Percentiles rank a stretch among this genome's conserved stretches.
Evolutionary conservation across 2,797 vertebrate species (phyloP).

Genomic region (Rachycentron canadum): DNA sequence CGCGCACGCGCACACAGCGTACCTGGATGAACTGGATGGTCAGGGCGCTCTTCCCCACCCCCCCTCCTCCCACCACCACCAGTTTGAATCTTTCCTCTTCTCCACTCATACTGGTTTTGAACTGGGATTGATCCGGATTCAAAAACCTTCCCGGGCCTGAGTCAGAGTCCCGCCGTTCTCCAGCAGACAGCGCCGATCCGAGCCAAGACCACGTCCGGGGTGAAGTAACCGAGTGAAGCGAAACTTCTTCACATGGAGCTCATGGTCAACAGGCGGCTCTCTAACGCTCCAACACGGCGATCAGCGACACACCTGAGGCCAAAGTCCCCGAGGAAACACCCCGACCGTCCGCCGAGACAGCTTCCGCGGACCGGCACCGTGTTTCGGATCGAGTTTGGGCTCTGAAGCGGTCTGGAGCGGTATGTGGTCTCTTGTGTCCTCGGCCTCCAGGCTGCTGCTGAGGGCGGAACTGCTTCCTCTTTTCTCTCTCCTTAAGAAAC

Average conservation of each 20-base stretch:
- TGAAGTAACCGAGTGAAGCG: neutral
- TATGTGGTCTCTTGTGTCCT: neutral
- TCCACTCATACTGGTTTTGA: constrained; percentile 75
- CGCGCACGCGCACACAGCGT: too few species aligned
- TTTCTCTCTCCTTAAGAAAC: constrained; percentile 50
- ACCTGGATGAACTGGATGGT: constrained; percentile 95
- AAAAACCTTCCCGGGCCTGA: constrained; percentile 1
- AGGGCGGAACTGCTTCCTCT: constrained; percentile 78
- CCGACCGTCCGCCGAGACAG: neutral
- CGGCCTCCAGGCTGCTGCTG: constrained; percentile 38
- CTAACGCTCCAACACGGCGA: neutral
- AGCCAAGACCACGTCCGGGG: neutral
- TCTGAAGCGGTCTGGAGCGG: fast-evolving
- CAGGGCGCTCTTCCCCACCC: constrained; percentile 93
- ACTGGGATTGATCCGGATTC: constrained; percentile 4
- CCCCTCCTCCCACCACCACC: constrained; percentile 94
- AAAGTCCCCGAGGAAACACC: constrained; percentile 2
- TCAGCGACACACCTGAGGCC: constrained; percentile 10
- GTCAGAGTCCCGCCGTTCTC: neutral
- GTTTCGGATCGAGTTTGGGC: neutral
- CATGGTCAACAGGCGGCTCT: constrained; percentile 6
- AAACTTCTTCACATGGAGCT: constrained; percentile 20
- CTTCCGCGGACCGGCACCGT: too few species aligned
- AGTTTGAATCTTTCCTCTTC: constrained; percentile 90
- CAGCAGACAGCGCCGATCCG: neutral